Evolutionary conservation across 2,888 invertebrate species (phyloP).

Genomic region (Xestia c-nigrum): DNA sequence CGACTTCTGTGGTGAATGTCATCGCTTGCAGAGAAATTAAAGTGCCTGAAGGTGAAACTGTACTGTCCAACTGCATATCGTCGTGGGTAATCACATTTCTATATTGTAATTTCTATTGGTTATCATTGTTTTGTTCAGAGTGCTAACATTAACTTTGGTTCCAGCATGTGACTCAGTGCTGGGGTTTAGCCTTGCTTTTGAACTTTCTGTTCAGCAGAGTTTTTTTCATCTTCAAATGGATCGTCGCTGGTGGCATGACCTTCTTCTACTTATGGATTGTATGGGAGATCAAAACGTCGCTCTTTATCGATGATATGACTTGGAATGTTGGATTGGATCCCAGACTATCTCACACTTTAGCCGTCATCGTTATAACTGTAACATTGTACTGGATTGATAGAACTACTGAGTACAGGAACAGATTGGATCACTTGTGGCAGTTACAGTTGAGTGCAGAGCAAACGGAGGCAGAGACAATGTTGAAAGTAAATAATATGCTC

Average conservation of each 20-base stretch:
- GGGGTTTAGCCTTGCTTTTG: slow-evolving; percentile 92
- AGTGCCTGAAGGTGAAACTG: slow-evolving; percentile 72
- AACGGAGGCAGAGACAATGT: slow-evolving; percentile 95
- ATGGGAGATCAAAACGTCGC: slow-evolving; percentile 90
- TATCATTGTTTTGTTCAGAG: slow-evolving; percentile 1
- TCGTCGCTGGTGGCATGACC: slow-evolving; percentile 92
- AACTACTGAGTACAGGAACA: slow-evolving; percentile 96
- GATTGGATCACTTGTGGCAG: slow-evolving; percentile 95
- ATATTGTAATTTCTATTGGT: slow-evolving; percentile 1
- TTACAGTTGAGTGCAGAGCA: slow-evolving; percentile 94
- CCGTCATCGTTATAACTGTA: slow-evolving; percentile 93
- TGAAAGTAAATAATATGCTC: slow-evolving; percentile 96
- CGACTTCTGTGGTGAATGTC: slow-evolving; percentile 92
- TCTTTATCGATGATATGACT: slow-evolving; percentile 91
- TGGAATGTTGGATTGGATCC: slow-evolving; percentile 93
- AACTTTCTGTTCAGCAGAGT: slow-evolving; percentile 96
- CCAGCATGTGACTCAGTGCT: slow-evolving; percentile 95
- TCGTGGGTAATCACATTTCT: slow-evolving; percentile 85
- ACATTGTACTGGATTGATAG: slow-evolving; percentile 96
- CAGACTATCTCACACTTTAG: slow-evolving; percentile 93
- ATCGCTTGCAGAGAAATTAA: slow-evolving; percentile 81
- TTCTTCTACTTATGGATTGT: slow-evolving; percentile 92
- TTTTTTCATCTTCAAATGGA: slow-evolving; percentile 95
- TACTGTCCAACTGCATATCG: slow-evolving; percentile 86
- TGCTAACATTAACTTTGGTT: slow-evolving; percentile 55